Evolutionary conservation across 2,797 vertebrate species (phyloP).

Genomic region (Sebastolobus alascanus): DNA sequence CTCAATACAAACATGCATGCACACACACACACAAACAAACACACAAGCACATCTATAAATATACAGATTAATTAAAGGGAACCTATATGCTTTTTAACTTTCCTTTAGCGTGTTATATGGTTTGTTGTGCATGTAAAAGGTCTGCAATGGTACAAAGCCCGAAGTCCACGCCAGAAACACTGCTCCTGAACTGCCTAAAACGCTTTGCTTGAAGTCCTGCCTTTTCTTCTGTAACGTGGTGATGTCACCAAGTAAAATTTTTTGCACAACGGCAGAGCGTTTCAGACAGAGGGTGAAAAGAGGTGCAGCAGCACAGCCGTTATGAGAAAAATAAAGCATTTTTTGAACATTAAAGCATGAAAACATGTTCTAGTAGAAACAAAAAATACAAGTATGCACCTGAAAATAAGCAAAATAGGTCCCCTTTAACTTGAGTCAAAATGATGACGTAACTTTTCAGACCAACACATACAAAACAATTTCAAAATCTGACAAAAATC

Average conservation of each 20-base stretch:
- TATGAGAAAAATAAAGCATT: background rate
- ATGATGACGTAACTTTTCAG: background rate
- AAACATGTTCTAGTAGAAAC: too few species aligned
- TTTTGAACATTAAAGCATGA: background rate
- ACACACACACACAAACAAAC: conserved; percentile 20
- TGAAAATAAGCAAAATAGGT: background rate
- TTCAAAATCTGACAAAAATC: background rate
- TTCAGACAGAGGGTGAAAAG: background rate
- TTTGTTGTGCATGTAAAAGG: background rate
- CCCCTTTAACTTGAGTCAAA: background rate
- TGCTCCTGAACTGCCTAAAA: background rate
- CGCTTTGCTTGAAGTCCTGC: background rate
- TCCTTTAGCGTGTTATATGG: background rate
- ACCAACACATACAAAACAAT: background rate
- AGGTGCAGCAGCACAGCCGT: background rate
- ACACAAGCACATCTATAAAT: conserved; percentile 19
- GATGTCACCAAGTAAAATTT: background rate
- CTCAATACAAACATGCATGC: conserved; percentile 55
- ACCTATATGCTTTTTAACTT: background rate
- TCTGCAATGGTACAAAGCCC: background rate
- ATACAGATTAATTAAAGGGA: background rate
- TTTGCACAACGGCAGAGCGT: background rate
- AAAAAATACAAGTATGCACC: too few species aligned
- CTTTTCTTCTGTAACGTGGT: background rate
- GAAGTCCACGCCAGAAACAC: background rate